phyloP scores from a whole-genome alignment of 2,797 vertebrate species.

The Coreius guichenoti region DNA sequence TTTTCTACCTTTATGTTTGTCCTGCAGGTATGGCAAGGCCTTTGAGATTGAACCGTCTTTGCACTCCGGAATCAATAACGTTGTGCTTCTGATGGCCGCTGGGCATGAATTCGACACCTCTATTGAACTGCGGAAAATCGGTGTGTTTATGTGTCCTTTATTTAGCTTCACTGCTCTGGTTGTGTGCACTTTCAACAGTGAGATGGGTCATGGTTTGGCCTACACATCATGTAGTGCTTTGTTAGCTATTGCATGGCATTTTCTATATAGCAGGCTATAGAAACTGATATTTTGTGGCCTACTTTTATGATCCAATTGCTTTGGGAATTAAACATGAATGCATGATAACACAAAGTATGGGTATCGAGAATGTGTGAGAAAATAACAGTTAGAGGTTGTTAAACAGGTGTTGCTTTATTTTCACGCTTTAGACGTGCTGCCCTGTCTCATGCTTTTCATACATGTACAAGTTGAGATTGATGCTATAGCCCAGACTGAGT shows the following conservation, averaged over 20 bases:
- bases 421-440: background rate
- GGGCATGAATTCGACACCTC: conserved; percentile 88
- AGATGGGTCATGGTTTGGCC: background rate
- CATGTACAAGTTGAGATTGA: background rate
- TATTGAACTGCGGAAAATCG: conserved; percentile 85
- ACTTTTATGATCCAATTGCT: background rate
- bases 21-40: conserved; percentile 87
- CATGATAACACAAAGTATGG: background rate
- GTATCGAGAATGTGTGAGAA: background rate
- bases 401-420: conserved; percentile 4
- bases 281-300: conserved; percentile 24
- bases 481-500: background rate
- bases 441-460: background rate
- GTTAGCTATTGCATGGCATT: background rate
- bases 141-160: conserved; percentile 66
- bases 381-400: background rate
- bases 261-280: background rate
- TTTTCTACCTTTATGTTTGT: conserved; percentile 6
- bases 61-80: conserved; percentile 87
- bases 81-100: conserved; percentile 86
- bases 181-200: background rate
- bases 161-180: conserved; percentile 10
- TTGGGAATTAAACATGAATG: conserved; percentile 3
- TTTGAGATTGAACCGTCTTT: conserved; percentile 88
- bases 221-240: conserved; percentile 7